Conservation (phyloP, 2,797 vertebrate species). For the Myotis daubentonii region DNA sequence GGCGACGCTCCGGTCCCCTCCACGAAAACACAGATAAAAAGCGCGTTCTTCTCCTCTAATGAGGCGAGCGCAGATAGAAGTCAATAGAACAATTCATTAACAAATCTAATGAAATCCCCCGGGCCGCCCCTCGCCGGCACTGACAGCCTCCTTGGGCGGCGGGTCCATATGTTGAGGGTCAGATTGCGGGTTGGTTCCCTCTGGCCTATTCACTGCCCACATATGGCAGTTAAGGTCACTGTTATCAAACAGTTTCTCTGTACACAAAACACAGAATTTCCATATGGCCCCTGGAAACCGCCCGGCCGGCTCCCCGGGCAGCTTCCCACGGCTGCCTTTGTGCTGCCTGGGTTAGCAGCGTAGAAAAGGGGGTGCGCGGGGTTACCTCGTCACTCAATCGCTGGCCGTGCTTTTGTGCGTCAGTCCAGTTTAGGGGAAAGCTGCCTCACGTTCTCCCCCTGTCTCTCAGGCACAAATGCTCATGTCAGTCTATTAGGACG, state of each 20-base stretch:
- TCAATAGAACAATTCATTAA: constrained; percentile 99
- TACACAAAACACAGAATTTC: constrained; percentile 98
- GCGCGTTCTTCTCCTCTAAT: constrained; percentile 96
- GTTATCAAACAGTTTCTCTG: constrained; percentile 94
- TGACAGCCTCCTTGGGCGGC: constrained; percentile 90
- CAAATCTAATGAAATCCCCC: constrained; percentile 96
- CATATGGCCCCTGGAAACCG: constrained; percentile 99
- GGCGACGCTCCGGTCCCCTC: constrained; percentile 86
- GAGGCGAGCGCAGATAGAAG: constrained; percentile 97
- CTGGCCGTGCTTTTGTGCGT: constrained; percentile 87
- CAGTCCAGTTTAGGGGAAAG: constrained; percentile 89
- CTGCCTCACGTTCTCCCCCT: constrained; percentile 83
- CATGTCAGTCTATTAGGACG: constrained; percentile 95
- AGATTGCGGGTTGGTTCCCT: constrained; percentile 92
- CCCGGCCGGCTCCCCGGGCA: constrained; percentile 88
- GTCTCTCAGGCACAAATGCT: constrained; percentile 91
- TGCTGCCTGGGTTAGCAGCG: constrained; percentile 85
- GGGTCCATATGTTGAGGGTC: constrained; percentile 98
- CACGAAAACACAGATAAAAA: constrained; percentile 89
- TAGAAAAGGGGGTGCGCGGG: constrained; percentile 87
- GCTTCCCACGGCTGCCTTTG: constrained; percentile 96
- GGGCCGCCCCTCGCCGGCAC: constrained; percentile 88
- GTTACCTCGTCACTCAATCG: constrained; percentile 88
- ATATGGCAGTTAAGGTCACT: constrained; percentile 96
- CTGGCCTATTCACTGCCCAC: constrained; percentile 95